phyloP scores from a whole-genome alignment of 23 tunicate species.

The Clavelina lepadiformis region DNA sequence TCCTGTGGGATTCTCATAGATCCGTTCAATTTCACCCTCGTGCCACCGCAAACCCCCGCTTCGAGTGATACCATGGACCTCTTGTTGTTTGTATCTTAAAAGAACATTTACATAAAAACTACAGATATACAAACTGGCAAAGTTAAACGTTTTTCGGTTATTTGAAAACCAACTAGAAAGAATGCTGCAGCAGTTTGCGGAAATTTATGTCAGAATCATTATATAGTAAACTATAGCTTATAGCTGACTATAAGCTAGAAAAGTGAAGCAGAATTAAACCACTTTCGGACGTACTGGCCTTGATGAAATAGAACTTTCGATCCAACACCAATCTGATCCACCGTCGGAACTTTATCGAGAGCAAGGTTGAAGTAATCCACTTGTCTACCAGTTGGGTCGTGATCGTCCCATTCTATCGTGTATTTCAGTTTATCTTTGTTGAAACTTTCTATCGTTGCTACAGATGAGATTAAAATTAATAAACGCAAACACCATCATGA shows the following conservation, averaged over 20 bases:
- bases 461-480: background rate
- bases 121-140: background rate
- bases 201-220: too few species aligned
- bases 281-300: conserved; percentile 75
- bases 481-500: too few species aligned
- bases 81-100: conserved; percentile 44
- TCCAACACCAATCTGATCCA: conserved; percentile 77
- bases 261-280: too few species aligned
- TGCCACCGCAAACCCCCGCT: conserved; percentile 91
- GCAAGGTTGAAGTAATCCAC: conserved; percentile 82
- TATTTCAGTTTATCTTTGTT: conserved; percentile 45
- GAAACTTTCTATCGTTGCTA: conserved; percentile 76
- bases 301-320: conserved; percentile 85
- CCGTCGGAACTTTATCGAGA: conserved; percentile 56
- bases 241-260: too few species aligned
- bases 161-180: too few species aligned
- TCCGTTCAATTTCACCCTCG: conserved; percentile 64
- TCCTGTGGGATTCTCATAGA: conserved; percentile 38
- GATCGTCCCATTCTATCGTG: conserved; percentile 96
- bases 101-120: too few species aligned
- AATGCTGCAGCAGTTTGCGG: too few species aligned
- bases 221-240: too few species aligned
- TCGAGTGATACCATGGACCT: conserved; percentile 59
- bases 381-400: conserved; percentile 83
- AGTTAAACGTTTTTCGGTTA: too few species aligned